phyloP scores from a whole-genome alignment of 2,113 vertebrate genomes.

The Psephotus haematonotus region DNA sequence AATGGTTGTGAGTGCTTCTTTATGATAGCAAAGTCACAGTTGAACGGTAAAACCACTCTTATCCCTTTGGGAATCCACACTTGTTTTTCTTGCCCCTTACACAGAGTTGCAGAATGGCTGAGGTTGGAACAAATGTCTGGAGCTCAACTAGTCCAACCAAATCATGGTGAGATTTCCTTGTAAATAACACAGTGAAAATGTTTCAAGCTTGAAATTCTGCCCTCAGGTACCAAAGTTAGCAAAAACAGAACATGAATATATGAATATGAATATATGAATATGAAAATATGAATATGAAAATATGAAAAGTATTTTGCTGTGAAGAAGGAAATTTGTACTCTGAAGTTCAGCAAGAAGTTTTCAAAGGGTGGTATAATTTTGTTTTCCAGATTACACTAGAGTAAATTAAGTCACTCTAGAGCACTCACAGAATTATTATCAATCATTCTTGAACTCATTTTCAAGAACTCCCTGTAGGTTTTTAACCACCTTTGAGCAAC shows the following conservation, averaged over 20 bases:
- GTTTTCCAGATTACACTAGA: background rate
- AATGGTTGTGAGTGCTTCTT: background rate
- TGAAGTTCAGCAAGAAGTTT: background rate
- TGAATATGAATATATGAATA: background rate
- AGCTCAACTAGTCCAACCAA: background rate
- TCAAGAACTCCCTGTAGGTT: background rate
- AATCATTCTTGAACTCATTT: background rate
- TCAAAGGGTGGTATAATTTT: background rate
- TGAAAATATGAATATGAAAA: background rate
- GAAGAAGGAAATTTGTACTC: background rate
- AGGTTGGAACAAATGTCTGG: background rate
- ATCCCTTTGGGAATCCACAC: background rate
- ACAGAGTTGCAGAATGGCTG: background rate
- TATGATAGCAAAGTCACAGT: fast-evolving
- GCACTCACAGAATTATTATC: background rate
- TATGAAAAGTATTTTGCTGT: background rate
- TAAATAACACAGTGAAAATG: background rate
- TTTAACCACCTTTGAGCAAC: background rate
- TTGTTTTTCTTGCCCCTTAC: background rate
- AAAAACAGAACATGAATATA: background rate
- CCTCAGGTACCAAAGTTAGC: background rate
- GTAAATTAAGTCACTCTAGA: background rate
- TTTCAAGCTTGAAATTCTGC: background rate
- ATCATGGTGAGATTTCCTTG: background rate
- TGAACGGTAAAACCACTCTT: fast-evolving